Percentiles rank a stretch among this genome's conserved stretches.
phyloP scores from a whole-genome alignment of 2,113 vertebrate genomes.

The Hassar affinis region DNA sequence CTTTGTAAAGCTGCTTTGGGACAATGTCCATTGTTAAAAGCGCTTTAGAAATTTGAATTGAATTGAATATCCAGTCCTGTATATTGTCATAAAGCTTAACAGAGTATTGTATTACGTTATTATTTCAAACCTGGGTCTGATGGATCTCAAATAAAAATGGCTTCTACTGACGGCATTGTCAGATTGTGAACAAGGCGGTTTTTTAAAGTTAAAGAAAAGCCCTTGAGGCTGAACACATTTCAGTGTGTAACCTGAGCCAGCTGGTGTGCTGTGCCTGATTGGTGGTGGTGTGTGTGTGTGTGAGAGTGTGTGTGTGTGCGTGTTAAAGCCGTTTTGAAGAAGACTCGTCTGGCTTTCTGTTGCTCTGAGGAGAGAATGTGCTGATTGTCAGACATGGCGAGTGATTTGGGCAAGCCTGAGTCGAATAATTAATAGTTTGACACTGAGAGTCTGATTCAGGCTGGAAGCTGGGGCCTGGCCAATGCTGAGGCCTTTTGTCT shows the following conservation, averaged over 20 bases:
- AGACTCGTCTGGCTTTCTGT: constrained; percentile 9
- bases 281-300: background rate
- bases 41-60: too few species aligned
- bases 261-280: background rate
- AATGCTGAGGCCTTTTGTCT: constrained; percentile 37
- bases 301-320: background rate
- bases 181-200: too few species aligned
- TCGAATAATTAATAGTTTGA: constrained; percentile 53
- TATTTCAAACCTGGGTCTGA: background rate
- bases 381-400: constrained; percentile 39
- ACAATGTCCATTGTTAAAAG: too few species aligned
- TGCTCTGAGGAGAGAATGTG: constrained; percentile 29
- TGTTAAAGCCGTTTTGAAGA: constrained; percentile 29
- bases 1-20: too few species aligned
- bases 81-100: background rate
- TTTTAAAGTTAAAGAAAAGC: background rate
- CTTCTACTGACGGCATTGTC: background rate
- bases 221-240: background rate
- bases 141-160: background rate
- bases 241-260: background rate
- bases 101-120: background rate
- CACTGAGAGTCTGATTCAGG: constrained; percentile 34
- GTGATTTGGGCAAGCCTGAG: constrained; percentile 38
- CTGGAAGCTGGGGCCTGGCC: constrained; percentile 42
- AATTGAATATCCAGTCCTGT: background rate